Percentiles rank a stretch among this genome's conserved stretches.
These are phyloP conservation scores for Melanargia galathea DNA, from an alignment of 2,888 invertebrate species.

Conservation along the genomic window DNA sequence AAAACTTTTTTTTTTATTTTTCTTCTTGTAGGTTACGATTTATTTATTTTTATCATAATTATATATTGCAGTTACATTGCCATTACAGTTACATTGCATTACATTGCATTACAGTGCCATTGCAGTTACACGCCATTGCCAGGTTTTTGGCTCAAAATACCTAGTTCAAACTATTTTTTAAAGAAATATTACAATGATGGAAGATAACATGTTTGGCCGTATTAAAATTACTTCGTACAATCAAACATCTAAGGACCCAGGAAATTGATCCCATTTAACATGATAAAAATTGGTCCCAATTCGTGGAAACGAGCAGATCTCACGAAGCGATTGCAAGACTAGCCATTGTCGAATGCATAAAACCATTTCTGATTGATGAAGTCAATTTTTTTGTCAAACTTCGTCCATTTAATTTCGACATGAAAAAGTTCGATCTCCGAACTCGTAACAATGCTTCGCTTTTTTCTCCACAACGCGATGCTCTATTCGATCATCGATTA, in stretches of 20 bases:
- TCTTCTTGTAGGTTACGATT: neutral
- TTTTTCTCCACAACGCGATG: constrained; percentile 66
- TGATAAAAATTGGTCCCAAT: constrained; percentile 64
- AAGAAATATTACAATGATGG: neutral
- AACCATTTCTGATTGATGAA: constrained; percentile 79
- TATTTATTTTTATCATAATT: too few species aligned
- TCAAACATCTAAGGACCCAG: constrained; percentile 32
- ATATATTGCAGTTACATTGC: too few species aligned
- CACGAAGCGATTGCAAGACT: constrained; percentile 63
- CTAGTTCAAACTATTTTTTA: too few species aligned
- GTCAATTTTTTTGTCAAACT: constrained; percentile 70
- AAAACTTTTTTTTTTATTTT: too few species aligned
- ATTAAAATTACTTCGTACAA: constrained; percentile 8
- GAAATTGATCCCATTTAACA: constrained; percentile 68
- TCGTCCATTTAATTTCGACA: constrained; percentile 65
- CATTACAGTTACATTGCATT: too few species aligned
- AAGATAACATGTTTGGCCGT: neutral
- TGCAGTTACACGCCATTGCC: too few species aligned
- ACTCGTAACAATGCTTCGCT: constrained; percentile 73
- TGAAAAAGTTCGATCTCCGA: constrained; percentile 61
- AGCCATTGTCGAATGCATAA: constrained; percentile 74
- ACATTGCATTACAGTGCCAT: too few species aligned
- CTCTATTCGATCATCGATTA: constrained; percentile 79
- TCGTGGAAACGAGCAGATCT: constrained; percentile 69
- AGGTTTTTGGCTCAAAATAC: too few species aligned